Evolutionary conservation across 1,140 invertebrate species (phyloP), one percentile per base, ranked within the genome.

Genomic region (Anoplophora glabripennis): DNA sequence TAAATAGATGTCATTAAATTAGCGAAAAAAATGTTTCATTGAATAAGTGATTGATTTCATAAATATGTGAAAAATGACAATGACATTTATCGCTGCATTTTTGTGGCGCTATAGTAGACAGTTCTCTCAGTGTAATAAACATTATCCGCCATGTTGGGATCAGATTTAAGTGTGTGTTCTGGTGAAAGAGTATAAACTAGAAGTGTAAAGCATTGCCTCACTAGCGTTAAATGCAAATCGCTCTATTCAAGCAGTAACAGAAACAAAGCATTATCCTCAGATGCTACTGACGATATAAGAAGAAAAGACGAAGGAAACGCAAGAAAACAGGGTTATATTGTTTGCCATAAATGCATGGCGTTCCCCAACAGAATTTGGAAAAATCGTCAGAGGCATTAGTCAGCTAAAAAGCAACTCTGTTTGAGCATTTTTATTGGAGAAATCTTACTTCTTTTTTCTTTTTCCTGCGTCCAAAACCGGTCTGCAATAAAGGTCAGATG

Each of bases 391-490:
- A 63, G 46, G 68, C 70, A 74, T 66, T 70, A 65, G 53, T 62
- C 44, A 65, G 64, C 70, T 68, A 72, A 72, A 65, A 75, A 75
- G 73, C 74, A 68, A 64, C 61, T 70, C 62, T 65, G 61, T 69
- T 61, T 67, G 68, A 70, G 68, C 66, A 68, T 69, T 68, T 69
- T 70, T 68, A 69, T 63, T 72, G 61, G 68, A 64, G 65, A 71
- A 72, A 68, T 89, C 90, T 92, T 92, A 92, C 89, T 92, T 92
- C 89, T 91, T 92, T 92, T 89, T 92, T 91, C 87, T 92, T 91
- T 90, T 90, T 92, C 89, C 89, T 90, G 86, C 89, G 88, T 88
- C 89, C 89, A 88, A 88, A 89, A 88, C 85, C 86, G 83, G 83
- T 86, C 87, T 89, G 87, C 78, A 88, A 88, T 86, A 82, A 81